These are phyloP conservation scores for Gymnothorax javanicus DNA, from an alignment of 2,797 vertebrate genomes.

Conservation along the genomic window DNA sequence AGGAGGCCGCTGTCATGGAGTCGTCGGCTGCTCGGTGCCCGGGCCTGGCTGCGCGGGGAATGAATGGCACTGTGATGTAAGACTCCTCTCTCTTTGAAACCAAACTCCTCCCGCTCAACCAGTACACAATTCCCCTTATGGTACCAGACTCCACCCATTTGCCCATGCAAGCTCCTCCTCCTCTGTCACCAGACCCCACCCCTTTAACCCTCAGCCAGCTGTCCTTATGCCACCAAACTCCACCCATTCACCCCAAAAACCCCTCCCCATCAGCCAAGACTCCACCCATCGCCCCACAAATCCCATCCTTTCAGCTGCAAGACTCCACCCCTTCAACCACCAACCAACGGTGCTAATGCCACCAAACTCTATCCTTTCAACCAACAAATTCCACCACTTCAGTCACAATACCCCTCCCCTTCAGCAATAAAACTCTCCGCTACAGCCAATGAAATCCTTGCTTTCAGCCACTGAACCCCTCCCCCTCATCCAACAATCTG, in stretches of 20 bases:
- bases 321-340: too few species aligned
- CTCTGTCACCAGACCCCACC: not conserved
- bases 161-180: not conserved
- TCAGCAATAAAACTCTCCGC: too few species aligned
- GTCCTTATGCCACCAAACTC: not conserved
- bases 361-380: not conserved
- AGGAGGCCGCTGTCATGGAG: conserved; percentile 87
- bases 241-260: not conserved
- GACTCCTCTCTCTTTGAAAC: not conserved
- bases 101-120: not conserved
- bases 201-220: not conserved
- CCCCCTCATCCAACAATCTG: too few species aligned
- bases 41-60: conserved; percentile 80
- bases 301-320: too few species aligned
- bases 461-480: too few species aligned
- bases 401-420: too few species aligned
- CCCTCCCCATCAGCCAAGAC: not conserved
- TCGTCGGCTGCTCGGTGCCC: conserved; percentile 84
- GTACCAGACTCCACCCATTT: not conserved
- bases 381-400: too few species aligned
- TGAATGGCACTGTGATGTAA: conserved; percentile 55
- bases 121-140: not conserved
- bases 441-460: too few species aligned
- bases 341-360: not conserved
- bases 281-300: not conserved